Evolutionary conservation across 2,797 vertebrate genomes (phyloP), one percentile per base, ranked within the genome.

Genomic region (Enteromius viviparus): DNA sequence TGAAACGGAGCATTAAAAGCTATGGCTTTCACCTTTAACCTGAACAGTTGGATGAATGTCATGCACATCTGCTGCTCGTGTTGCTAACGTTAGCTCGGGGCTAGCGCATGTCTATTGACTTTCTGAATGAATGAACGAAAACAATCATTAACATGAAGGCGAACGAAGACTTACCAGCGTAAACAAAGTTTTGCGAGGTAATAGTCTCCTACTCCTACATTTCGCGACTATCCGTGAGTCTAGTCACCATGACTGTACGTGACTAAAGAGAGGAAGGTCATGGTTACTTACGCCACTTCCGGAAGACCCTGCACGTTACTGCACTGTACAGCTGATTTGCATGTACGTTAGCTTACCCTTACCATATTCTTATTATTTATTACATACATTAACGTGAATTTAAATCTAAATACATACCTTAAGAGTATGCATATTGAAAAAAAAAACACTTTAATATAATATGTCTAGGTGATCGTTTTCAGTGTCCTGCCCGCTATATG

Each of bases 201-300:
- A 49, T 78, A 86, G 40, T 23, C 34, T 65, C n/a, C 40, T 42
- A 15, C 8, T 85, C 37, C 64, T 8, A 60, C 10, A 85, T 69
- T 29, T 19, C 6, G n/a, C 23, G 53, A 11, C 8, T 84, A 84
- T 47, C 40, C 84, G 75, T 19, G 47, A 7, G 11, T 12, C 19
- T 1, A 8, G 10, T 79, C 78, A 72, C 40, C 87, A 88, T 75
- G 87, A 83, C 87, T 87, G 69, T 55, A 89, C 80, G 84, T 87
- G 87, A 86, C 58, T 47, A 11, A 60, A n/a, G 23, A 12, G 78
- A 89, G 62, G 70, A 82, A 93, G 92, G 92, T 93, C 91, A 90
- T 51, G 40, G 42, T 0, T 0, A 15, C 19, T 9, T 11, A 91
- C 92, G 92, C 6, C 88, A 93, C 42, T 62, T 95, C 93, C 94